Conservation (phyloP, 2,113 vertebrate genomes). For the Cavia aperea region DNA sequence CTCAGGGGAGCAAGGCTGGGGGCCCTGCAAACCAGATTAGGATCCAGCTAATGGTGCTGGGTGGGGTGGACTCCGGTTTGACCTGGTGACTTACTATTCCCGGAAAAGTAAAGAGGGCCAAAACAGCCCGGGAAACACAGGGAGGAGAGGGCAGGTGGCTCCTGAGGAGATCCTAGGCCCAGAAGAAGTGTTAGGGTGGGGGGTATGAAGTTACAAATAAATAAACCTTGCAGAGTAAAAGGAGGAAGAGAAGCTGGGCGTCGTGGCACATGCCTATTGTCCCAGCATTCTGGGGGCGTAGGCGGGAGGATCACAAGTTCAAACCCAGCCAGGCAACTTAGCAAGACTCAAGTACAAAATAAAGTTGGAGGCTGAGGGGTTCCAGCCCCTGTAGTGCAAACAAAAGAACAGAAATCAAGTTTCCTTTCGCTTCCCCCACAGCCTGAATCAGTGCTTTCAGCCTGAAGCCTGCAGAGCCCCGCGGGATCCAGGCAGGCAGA, state of each 20-base stretch:
- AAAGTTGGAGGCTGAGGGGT: too few species aligned
- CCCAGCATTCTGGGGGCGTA: not conserved
- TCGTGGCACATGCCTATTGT: not conserved
- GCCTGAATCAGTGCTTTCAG: not conserved
- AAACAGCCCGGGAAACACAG: not conserved
- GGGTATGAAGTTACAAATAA: not conserved
- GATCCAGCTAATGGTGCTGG: not conserved
- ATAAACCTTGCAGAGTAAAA: slow-evolving; percentile 13
- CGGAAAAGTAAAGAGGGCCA: not conserved
- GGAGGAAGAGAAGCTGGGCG: not conserved
- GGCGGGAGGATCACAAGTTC: not conserved
- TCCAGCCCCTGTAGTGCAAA: not conserved
- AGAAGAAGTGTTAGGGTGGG: not conserved
- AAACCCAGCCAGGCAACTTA: not conserved
- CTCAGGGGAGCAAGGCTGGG: not conserved
- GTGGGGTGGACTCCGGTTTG: not conserved
- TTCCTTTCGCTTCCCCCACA: not conserved
- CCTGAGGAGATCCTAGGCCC: not conserved
- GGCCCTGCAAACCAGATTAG: not conserved
- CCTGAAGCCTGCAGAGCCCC: not conserved
- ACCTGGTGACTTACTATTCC: not conserved
- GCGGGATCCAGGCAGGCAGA: not conserved
- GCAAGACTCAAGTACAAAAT: not conserved
- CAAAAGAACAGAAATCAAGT: not conserved
- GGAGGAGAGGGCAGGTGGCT: not conserved